Evolutionary conservation across 2,113 vertebrate species (phyloP).

Genomic region (Sinocyclocheilus maitianheensis): DNA sequence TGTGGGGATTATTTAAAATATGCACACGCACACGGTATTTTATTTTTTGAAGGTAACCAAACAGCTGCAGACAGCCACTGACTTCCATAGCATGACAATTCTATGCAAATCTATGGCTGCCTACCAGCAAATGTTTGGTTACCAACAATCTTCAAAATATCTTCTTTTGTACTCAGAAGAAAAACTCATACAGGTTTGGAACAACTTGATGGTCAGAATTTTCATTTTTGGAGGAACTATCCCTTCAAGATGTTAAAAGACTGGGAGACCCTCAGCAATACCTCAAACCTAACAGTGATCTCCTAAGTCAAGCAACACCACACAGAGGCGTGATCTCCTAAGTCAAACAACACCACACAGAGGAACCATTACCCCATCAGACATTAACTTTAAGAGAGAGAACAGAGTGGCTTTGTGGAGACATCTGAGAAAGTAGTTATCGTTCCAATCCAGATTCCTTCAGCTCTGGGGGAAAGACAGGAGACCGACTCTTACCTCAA

Average conservation of each 20-base stretch:
- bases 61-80: too few relatives aligned
- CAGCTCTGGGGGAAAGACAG: conserved; percentile 4
- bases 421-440: conserved; percentile 69
- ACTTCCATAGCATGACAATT: too few relatives aligned
- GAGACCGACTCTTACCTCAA: neutral
- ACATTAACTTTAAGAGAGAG: conserved; percentile 5
- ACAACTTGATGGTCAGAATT: too few relatives aligned
- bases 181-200: too few relatives aligned
- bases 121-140: too few relatives aligned
- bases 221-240: too few relatives aligned
- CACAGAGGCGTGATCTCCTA: conserved; percentile 14
- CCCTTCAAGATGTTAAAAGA: neutral
- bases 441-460: conserved; percentile 36
- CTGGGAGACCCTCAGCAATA: neutral
- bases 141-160: too few relatives aligned
- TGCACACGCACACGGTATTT: too few relatives aligned
- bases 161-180: too few relatives aligned
- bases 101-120: too few relatives aligned
- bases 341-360: neutral
- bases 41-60: too few relatives aligned
- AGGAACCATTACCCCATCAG: neutral
- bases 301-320: conserved; percentile 7
- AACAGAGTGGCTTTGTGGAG: conserved; percentile 66
- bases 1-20: too few relatives aligned
- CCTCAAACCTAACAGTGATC: conserved; percentile 31